These are phyloP conservation scores for Megamerina dolium DNA, from an alignment of 2,888 invertebrate species.

Conservation along the genomic window DNA sequence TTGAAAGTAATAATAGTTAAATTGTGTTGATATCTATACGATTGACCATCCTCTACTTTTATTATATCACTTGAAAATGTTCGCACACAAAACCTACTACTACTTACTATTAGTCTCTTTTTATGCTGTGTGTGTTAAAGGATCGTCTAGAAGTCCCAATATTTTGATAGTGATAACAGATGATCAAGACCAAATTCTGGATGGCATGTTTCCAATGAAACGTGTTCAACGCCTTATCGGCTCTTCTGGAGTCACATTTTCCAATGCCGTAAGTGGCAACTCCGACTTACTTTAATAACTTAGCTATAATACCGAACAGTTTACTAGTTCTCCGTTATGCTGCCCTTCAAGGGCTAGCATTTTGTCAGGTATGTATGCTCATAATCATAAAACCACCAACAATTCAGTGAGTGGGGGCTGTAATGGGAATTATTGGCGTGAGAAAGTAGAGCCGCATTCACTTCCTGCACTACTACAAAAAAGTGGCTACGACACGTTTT, in stretches of 20 bases:
- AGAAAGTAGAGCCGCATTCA: conserved; percentile 57
- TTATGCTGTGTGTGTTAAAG: no score
- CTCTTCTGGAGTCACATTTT: conserved; percentile 61
- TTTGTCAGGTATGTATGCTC: conserved; percentile 75
- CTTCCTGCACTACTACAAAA: conserved; percentile 63
- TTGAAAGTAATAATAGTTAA: no score
- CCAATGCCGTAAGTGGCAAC: conserved; percentile 62
- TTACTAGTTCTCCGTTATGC: conserved; percentile 78
- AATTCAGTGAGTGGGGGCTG: conserved; percentile 77
- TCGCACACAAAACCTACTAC: no score
- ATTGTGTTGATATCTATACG: no score
- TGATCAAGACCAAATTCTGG: conserved; percentile 76
- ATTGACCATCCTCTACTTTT: no score
- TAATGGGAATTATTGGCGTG: conserved; percentile 63
- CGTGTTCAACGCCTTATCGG: conserved; percentile 59
- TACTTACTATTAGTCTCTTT: no score
- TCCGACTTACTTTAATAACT: neutral
- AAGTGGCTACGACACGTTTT: conserved; percentile 75
- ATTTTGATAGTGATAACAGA: conserved; percentile 76
- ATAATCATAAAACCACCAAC: conserved; percentile 73
- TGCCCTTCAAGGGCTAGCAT: conserved; percentile 87
- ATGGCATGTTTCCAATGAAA: conserved; percentile 67
- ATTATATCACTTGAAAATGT: no score
- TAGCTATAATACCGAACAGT: conserved; percentile 53
- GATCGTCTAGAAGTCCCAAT: no score